These are phyloP conservation scores for Atta colombica DNA, from an alignment of 1,140 invertebrate genomes.

Conservation along the genomic window DNA sequence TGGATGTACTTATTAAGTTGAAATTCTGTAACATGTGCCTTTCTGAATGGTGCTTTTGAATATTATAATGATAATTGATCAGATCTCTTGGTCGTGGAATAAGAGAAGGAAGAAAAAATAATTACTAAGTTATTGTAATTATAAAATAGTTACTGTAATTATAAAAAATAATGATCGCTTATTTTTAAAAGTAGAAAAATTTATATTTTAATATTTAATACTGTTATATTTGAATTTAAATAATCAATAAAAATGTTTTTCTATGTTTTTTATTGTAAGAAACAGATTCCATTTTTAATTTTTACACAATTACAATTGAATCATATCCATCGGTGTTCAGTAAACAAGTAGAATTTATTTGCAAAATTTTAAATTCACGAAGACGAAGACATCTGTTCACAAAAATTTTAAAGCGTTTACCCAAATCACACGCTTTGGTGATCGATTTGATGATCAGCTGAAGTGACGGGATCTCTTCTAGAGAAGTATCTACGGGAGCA, in stretches of 20 bases:
- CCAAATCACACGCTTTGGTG: slow-evolving; percentile 62
- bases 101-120: not conserved
- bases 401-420: slow-evolving; percentile 45
- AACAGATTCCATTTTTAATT: not conserved
- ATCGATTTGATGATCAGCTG: slow-evolving; percentile 80
- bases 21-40: slow-evolving; percentile 48
- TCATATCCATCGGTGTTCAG: not conserved
- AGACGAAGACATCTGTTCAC: slow-evolving; percentile 60
- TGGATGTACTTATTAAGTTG: slow-evolving; percentile 10
- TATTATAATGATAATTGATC: slow-evolving; percentile 27
- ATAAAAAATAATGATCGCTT: not conserved
- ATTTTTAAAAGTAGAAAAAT: not conserved
- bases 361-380: not conserved
- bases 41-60: slow-evolving; percentile 24
- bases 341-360: not conserved
- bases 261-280: not conserved
- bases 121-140: too few relatives aligned
- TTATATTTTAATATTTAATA: not conserved
- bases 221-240: not conserved
- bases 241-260: not conserved
- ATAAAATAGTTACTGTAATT: not conserved
- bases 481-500: slow-evolving; percentile 85
- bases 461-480: slow-evolving; percentile 80
- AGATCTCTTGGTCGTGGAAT: slow-evolving; percentile 53
- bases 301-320: not conserved